Evolutionary conservation across 2,888 invertebrate species (phyloP).

Genomic region (Leucozona laternaria): DNA sequence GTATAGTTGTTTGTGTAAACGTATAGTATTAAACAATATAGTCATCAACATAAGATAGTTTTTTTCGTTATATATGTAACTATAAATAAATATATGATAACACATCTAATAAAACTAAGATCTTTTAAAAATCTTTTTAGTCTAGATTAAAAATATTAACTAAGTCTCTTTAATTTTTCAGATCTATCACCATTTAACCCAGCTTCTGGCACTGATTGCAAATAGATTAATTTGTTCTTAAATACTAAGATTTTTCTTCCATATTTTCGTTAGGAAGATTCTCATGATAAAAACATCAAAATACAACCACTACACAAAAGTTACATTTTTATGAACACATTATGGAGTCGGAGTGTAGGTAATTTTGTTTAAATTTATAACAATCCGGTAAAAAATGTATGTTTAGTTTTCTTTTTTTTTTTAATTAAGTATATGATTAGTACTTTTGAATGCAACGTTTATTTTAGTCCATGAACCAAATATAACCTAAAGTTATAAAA

Average conservation of each 20-base stretch:
- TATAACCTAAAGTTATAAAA: conserved; percentile 55
- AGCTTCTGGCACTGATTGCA: conserved; percentile 59
- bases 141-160: background rate
- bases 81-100: too few relatives aligned
- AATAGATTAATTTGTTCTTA: conserved; percentile 44
- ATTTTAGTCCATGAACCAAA: conserved; percentile 74
- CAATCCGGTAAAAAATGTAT: conserved; percentile 39
- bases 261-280: conserved; percentile 52
- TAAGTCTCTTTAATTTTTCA: conserved; percentile 28
- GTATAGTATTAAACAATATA: too few relatives aligned
- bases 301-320: conserved; percentile 26
- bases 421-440: conserved; percentile 38
- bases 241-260: conserved; percentile 64
- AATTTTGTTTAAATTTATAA: conserved; percentile 36
- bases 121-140: background rate
- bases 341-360: conserved; percentile 6
- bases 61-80: too few relatives aligned
- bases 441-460: conserved; percentile 47
- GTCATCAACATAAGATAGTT: too few relatives aligned
- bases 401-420: conserved; percentile 31
- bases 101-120: background rate
- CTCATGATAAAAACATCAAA: conserved; percentile 26
- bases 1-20: too few relatives aligned
- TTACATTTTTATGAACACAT: conserved; percentile 22
- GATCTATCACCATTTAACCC: conserved; percentile 55